These are phyloP conservation scores for Oostethus manadensis DNA, from an alignment of 2,113 vertebrate genomes.

Conservation along the genomic window DNA sequence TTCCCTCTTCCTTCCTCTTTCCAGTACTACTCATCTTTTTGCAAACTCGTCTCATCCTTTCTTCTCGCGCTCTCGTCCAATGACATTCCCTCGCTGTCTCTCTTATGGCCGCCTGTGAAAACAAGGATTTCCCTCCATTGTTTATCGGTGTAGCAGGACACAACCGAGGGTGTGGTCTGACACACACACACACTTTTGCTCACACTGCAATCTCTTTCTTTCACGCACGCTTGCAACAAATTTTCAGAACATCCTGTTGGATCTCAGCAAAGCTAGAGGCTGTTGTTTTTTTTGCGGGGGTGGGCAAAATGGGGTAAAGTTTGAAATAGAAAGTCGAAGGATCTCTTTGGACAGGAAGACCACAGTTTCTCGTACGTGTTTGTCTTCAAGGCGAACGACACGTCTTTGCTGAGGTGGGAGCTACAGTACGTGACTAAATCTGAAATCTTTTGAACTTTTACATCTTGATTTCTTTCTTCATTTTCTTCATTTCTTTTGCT, in stretches of 20 bases:
- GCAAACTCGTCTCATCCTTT: slow-evolving; percentile 5
- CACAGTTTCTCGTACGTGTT: background rate
- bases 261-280: background rate
- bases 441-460: no score
- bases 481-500: no score
- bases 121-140: slow-evolving; percentile 79
- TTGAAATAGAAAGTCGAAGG: slow-evolving; percentile 23
- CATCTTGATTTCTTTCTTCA: no score
- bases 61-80: background rate
- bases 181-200: slow-evolving; percentile 41
- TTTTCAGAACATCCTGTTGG: slow-evolving; percentile 18
- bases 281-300: background rate
- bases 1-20: background rate
- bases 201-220: slow-evolving; percentile 45
- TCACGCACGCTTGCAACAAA: background rate
- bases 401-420: background rate
- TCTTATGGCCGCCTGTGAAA: slow-evolving; percentile 52
- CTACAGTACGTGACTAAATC: no score
- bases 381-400: background rate
- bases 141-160: slow-evolving; percentile 62
- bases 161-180: slow-evolving; percentile 53
- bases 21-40: slow-evolving; percentile 2
- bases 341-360: slow-evolving; percentile 21
- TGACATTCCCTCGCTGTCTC: background rate
- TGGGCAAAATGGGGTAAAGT: slow-evolving; percentile 20